Base-by-base conservation (phyloP, 2,888 invertebrate species). In the Eledona agricola region DNA sequence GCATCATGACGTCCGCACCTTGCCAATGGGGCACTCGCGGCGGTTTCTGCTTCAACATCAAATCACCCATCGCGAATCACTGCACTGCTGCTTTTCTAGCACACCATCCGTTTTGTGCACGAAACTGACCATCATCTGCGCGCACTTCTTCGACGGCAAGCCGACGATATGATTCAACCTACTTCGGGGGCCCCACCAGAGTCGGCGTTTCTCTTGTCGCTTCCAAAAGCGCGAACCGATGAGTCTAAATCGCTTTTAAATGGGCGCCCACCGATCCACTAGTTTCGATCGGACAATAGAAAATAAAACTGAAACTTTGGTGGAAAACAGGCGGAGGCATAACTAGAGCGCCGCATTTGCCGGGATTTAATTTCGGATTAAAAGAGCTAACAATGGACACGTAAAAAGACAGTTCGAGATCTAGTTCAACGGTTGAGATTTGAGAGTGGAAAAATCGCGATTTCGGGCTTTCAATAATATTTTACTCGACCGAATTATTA, bases 41-140 rank as follows among this genome's bases (percentile, higher is more conserved):
- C 77, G 76, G 76, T 81, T 69, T 84, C 72, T 85, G 86, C 79
- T 85, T 85, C 74, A 87, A 80, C 72, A 84, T 67, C 66, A 81
- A 77, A 75, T 83, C 83, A 70, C 84, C 80, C 81, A 82, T 81
- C 60, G 35, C 11, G 9, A 7, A 37, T 26, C 31, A 29, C 42
- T 34, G 35, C 29, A 49, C 37, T 31, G 22, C 5, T 29, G 22
- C 6, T 7, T 31, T 49, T 45, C 17, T 51, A 34, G 19, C 45
- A 45, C 43, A 52, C 4, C 25, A 32, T 13, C 9, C 34, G 23
- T 12, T 37, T 32, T 7, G 10, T 16, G 15, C 32, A 17, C 47
- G 46, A 53, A 38, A 53, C 53, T 53, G 53, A 53, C 49, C 47
- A 38, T 43, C 51, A 40, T 46, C 51, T 46, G 47, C 7, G 49